Base-by-base conservation (phyloP, 2,888 invertebrate species). In the Drosophila incognita region DNA sequence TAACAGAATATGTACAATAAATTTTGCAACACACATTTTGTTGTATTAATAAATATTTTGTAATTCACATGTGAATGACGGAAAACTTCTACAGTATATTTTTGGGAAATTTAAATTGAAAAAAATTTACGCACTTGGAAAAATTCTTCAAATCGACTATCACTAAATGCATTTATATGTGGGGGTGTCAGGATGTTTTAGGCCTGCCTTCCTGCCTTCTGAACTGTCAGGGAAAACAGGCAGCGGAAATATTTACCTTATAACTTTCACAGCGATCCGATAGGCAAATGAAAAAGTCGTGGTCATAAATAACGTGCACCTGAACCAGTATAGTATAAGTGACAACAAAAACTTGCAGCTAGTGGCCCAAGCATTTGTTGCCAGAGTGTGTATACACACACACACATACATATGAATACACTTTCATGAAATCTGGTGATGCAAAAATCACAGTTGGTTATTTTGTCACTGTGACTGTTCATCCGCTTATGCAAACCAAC, bases 201-300 rank as follows among this genome's bases (percentile, higher is more conserved):
- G 38, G 35, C 54, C 13, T 38, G 21, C 18, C 48, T 24, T 24
- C 24, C 33, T 36, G 31, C 33, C 42, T 38, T 18, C 38, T 15
- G 42, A 18, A n/a, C 53, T 74, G 61, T 51, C 58, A 33, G 54
- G 35, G 54, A 33, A 52, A 64, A 48, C 36, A 52, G 59, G 49
- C 57, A 60, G 46, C 63, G 63, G 27, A 64, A 74, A 60, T 74
- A 74, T 75, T 67, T 74, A 53, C 69, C 69, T 53, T 69, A 78
- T 78, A 81, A 69, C 69, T 66, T 60, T 69, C 58, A 56, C 69
- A 53, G 65, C 69, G 57, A 83, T 76, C 79, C 70, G 85, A 82
- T 82, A 82, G 79, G 67, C 69, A 72, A 72, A 76, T 79, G 83
- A 85, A 77, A 83, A 83, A 83, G 53, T 69, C 67, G 27, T 69